Percentiles rank a stretch among this genome's conserved stretches.
Conservation (phyloP, 2,113 vertebrate genomes). For the Pogona vitticeps region DNA sequence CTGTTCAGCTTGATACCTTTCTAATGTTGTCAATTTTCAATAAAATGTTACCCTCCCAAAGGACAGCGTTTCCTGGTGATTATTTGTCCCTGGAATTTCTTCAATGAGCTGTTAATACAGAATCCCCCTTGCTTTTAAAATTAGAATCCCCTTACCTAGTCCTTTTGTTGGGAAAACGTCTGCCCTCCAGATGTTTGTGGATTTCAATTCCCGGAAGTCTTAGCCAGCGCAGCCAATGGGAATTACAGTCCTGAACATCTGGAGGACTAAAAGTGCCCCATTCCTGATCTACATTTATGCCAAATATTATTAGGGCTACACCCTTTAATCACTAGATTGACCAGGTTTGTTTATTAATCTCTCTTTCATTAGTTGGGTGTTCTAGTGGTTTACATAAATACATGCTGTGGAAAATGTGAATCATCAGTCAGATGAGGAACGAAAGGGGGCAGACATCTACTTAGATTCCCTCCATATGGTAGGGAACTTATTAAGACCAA, state of each 20-base stretch:
- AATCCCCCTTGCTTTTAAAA: too few relatives aligned
- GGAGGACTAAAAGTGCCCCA: too few relatives aligned
- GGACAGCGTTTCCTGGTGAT: not conserved
- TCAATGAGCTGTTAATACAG: not conserved
- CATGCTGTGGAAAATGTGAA: too few relatives aligned
- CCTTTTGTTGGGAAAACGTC: not conserved
- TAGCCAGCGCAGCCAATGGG: too few relatives aligned
- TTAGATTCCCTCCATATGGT: too few relatives aligned
- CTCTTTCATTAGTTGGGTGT: not conserved
- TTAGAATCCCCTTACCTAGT: not conserved
- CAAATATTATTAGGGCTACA: not conserved
- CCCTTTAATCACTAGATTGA: not conserved
- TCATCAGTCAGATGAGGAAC: too few relatives aligned
- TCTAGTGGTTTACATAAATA: too few relatives aligned
- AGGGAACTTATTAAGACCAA: too few relatives aligned
- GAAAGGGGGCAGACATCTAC: too few relatives aligned
- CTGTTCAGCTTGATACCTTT: constrained; percentile 67
- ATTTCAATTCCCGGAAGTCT: too few relatives aligned
- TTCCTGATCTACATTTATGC: not conserved
- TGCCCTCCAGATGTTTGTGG: too few relatives aligned
- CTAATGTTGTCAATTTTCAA: constrained; percentile 74
- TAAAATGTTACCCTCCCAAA: constrained; percentile 65
- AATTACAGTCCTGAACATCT: too few relatives aligned
- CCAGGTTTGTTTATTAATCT: not conserved
- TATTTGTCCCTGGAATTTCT: not conserved